Evolutionary conservation across 1,140 invertebrate genomes (phyloP), one percentile per base, ranked within the genome.

Genomic region (Zaprionus africanus): DNA sequence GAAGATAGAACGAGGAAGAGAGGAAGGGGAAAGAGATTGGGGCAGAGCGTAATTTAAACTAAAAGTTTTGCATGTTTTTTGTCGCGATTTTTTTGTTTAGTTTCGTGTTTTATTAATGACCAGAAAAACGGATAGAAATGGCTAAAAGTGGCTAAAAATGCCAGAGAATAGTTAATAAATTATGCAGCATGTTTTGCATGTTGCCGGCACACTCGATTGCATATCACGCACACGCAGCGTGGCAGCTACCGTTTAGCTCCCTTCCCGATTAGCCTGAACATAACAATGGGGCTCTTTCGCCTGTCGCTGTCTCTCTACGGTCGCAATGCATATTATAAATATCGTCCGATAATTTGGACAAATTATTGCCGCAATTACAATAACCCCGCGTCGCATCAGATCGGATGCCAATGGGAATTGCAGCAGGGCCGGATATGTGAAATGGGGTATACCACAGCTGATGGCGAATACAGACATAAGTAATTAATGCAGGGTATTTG

Each of bases 341-440:
- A 84, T 84, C 76, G 64, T 46, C 61, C 76, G 84, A 90, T 88
- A 88, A 88, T 88, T 88, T 88, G 68, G 54, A 90, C 81, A 90
- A 85, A 88, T 88, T 90, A 85, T 81, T 67, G 81, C 73, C 75
- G 81, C 81, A 84, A 90, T 90, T 84, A 73, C 70, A 72, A 88
- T 58, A 70, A 62, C 57, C 28, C 54, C 22, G 41, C 22, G 41
- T 43, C 11, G 22, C 46, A 51, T 24, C 46, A 3, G 19, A 24
- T 13, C 19, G 46, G 11, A 51, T 12, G 46, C 46, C 46, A 24
- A 46, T 24, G 46, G 19, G 46, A 51, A 51, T 51, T 51, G 46
- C 19, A 1, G 46, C 46, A 24, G 12, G 46, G 1, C 19, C 0
- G 46, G 1, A 12, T 19, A 9, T 24, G 22, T 7, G 6, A 9